Base-by-base conservation (phyloP, 2,888 invertebrate species). In the Rotaria macrura region DNA sequence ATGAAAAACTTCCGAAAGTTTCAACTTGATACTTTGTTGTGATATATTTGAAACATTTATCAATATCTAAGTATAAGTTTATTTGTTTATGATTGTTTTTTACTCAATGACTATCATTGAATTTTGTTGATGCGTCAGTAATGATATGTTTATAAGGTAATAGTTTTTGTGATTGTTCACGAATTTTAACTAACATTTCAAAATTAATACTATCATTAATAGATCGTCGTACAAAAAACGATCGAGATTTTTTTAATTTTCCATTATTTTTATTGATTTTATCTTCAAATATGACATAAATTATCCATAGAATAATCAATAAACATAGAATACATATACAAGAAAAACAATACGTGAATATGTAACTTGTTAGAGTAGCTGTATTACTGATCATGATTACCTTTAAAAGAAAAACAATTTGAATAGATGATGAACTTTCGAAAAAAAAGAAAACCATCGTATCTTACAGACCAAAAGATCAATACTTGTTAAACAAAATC, bases 171-270 rank as follows among this genome's bases (percentile, higher is more conserved):
- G 40, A 43, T 43, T 40, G 40, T 79, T 79, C 79, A n/a, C 79
- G 79, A 79, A 79, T 79, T 25, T 40, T 79, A 14, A 79, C 79
- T 43, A 79, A 79, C 43, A 79, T 79, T 43, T 43, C 43, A 79
- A 79, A 79, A 43, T 79, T 43, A 25, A 79, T 79, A 40, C 25
- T 20, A 79, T 79, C 23, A 43, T 40, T 43, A n/a, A 43, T 79
- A 2, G 79, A 43, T 79, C 43, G 23, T n/a, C 23, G 25, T 25
- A 43, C 7, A 43, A 79, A 79, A 14, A 79, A 43, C 2, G 9
- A 12, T 43, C 7, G n/a, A n/a, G n/a, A n/a, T 9, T 43, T n/a
- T 40, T 79, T 40, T 40, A 17, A 25, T 7, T 43, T 25, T 74
- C 43, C 40, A 40, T 25, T 40, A 65, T 29, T 29, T 65, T 65